Evolutionary conservation across 2,113 vertebrate genomes (phyloP).

Genomic region (Microtus ochrogaster): DNA sequence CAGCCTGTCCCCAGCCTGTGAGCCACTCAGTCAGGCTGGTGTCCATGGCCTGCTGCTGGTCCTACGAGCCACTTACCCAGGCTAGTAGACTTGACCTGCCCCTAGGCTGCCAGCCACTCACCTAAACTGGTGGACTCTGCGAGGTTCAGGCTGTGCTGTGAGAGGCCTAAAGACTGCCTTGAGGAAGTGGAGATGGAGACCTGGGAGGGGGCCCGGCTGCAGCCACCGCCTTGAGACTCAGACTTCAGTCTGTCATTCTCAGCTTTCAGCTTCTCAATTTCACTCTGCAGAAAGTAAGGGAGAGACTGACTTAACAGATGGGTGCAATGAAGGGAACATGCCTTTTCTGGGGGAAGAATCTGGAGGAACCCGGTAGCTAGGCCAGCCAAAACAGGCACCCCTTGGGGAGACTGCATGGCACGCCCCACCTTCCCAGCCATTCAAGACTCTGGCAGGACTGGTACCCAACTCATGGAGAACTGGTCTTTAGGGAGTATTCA

Average conservation of each 20-base stretch:
- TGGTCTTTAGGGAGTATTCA: neutral
- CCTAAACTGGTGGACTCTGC: conserved; percentile 96
- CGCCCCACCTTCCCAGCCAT: neutral
- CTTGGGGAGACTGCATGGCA: neutral
- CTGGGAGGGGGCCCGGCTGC: conserved; percentile 93
- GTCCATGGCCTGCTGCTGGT: neutral
- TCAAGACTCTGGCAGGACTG: neutral
- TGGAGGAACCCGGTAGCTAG: neutral
- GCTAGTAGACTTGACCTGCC: conserved; percentile 55
- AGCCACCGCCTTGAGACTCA: conserved; percentile 91
- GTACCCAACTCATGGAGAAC: neutral
- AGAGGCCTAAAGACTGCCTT: conserved; percentile 88
- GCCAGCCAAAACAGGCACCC: neutral
- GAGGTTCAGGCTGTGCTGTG: conserved; percentile 95
- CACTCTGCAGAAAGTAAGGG: conserved; percentile 86
- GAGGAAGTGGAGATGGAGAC: conserved; percentile 92
- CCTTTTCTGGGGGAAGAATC: neutral
- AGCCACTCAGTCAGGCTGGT: neutral
- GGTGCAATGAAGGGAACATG: neutral
- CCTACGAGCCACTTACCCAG: neutral
- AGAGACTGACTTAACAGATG: neutral
- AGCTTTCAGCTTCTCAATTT: conserved; percentile 96
- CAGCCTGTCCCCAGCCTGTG: neutral
- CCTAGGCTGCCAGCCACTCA: conserved; percentile 82
- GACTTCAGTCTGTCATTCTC: conserved; percentile 97